Base-by-base conservation (phyloP, 2,888 invertebrate genomes). In the Agriopis marginaria region DNA sequence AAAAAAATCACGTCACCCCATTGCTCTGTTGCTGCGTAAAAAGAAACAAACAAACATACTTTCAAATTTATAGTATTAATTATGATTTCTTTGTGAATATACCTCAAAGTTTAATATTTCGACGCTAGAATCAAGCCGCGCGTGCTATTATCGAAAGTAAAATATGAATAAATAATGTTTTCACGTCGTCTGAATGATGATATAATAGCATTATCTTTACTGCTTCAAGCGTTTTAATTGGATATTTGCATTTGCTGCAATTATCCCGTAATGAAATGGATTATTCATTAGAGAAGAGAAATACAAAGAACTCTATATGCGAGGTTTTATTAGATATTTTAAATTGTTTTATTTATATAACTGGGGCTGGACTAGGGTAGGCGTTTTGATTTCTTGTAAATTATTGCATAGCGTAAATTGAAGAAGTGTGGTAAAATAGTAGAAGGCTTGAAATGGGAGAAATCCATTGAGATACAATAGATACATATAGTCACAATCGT, bases 141-240 rank as follows among this genome's bases (percentile, higher is more conserved):
- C 70, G 63, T 64, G 73, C 65, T 71, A 74, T 67, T 66, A 76
- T 72, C 71, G 74, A 76, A 74, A 74, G 74, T 73, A 72, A 44
- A 63, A 63, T 67, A 61, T 68, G 70, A 49, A 56, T 72, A 56
- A 61, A 70, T 73, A 65, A n/a, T 60, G 51, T 70, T 60, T 49
- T 53, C 68, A 17, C 66, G n/a, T 62, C 44, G 51, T 51, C 58
- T 64, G 10, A 61, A 12, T 42, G 17, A 5, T 42, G 51, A 51
- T 61, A 51, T 44, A 62, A 53, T n/a, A 56, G 39, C 17, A 17
- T 23, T 54, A 14, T 50, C 47, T 58, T 39, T 55, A 8, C 51
- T 45, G 17, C 17, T 45, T 39, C 12, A 47, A 66, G 32, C 23
- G 53, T 49, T 3, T 45, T 66, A 66, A 67, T 67, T 63, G 50